Evolutionary conservation across 2,797 vertebrate genomes (phyloP).

Genomic region (Oophaga sylvatica): DNA sequence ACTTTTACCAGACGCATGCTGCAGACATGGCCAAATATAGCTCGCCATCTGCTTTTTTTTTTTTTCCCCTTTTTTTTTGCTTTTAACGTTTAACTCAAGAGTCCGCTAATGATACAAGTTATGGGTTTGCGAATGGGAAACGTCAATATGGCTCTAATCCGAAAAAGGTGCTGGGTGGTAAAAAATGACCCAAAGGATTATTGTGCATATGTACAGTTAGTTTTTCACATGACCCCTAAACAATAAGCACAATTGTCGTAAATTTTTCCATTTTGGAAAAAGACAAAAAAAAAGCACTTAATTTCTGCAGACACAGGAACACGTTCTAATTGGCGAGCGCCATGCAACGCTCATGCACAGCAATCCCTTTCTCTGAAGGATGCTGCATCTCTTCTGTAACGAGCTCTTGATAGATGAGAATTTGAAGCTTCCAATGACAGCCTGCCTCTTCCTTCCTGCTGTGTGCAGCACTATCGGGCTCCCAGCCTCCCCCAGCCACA

Average conservation of each 20-base stretch:
- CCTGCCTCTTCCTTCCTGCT: constrained; percentile 86
- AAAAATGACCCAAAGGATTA: neutral
- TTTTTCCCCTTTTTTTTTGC: neutral
- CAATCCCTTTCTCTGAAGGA: constrained; percentile 52
- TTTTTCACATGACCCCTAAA: neutral
- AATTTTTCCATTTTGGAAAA: neutral
- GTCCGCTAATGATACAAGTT: neutral
- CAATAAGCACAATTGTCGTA: neutral
- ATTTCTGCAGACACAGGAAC: neutral
- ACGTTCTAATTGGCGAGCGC: neutral
- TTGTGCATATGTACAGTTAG: neutral
- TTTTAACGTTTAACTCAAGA: neutral
- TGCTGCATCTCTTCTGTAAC: constrained; percentile 71
- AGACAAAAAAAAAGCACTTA: too few relatives aligned
- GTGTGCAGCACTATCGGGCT: constrained; percentile 76
- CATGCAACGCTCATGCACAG: neutral
- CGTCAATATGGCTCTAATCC: neutral
- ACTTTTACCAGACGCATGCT: neutral
- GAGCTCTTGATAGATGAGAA: constrained; percentile 73
- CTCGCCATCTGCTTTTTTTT: neutral
- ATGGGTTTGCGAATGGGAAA: neutral
- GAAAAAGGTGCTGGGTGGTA: neutral
- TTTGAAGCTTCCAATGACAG: constrained; percentile 79
- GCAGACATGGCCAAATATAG: neutral
- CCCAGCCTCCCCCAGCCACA: constrained; percentile 80